Conservation (phyloP, 2,113 vertebrate species). For the Equus przewalskii region DNA sequence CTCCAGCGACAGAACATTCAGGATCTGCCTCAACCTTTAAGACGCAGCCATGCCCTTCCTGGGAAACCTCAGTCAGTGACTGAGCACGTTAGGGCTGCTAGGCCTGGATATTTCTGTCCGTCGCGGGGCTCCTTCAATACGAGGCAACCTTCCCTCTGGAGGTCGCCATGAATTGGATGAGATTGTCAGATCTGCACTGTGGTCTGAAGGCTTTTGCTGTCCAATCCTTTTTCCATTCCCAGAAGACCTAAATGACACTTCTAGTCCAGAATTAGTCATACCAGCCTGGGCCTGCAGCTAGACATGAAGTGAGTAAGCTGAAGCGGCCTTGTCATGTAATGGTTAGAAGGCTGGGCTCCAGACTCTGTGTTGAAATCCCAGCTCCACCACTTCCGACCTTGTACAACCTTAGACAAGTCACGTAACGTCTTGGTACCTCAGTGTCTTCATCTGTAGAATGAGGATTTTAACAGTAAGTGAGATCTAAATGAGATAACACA, state of each 20-base stretch:
- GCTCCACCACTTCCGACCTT: not conserved
- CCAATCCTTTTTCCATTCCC: not conserved
- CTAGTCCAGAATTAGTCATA: not conserved
- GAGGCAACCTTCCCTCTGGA: not conserved
- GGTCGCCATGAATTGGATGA: not conserved
- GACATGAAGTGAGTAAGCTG: not conserved
- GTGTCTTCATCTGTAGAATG: not conserved
- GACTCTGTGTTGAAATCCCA: not conserved
- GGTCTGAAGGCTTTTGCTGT: not conserved
- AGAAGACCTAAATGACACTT: not conserved
- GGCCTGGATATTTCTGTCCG: not conserved
- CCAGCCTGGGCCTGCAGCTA: not conserved
- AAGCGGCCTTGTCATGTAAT: not conserved
- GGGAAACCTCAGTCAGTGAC: not conserved
- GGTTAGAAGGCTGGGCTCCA: not conserved
- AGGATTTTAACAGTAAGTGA: not conserved
- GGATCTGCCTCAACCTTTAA: not conserved
- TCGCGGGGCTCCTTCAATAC: not conserved
- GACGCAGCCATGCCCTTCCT: not conserved
- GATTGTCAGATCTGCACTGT: not conserved
- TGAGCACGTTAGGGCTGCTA: not conserved
- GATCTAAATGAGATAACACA: not conserved
- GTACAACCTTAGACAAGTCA: not conserved
- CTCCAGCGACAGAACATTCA: not conserved
- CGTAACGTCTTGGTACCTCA: not conserved